phyloP scores from a whole-genome alignment of 2,113 vertebrate species.

The Eulemur rufifrons region DNA sequence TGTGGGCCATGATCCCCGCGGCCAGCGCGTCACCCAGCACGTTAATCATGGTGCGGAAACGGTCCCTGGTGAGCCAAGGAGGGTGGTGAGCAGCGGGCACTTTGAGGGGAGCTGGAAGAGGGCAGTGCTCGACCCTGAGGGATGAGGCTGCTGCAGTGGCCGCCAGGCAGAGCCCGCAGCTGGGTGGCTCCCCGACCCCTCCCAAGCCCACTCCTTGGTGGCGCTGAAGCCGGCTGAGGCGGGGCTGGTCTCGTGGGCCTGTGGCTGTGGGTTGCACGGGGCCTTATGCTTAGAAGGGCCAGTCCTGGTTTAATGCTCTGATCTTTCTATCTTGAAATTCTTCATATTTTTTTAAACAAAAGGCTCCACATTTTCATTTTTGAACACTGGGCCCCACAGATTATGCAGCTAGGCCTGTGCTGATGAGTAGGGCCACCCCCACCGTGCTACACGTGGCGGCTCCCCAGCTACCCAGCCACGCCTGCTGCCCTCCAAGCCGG shows the following conservation, averaged over 20 bases:
- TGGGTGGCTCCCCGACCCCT: not conserved
- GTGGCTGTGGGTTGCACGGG: not conserved
- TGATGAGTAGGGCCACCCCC: too few species aligned
- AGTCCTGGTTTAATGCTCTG: not conserved
- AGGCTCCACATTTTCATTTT: not conserved
- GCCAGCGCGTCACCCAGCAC: slow-evolving; percentile 96
- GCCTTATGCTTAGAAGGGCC: not conserved
- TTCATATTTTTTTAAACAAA: not conserved
- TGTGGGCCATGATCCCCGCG: slow-evolving; percentile 97
- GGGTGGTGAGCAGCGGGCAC: rapidly evolving
- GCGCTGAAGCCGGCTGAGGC: rapidly evolving
- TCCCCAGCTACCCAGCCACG: not conserved
- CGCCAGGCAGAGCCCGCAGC: not conserved
- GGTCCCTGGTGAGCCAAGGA: slow-evolving; percentile 87
- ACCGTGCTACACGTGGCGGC: not conserved
- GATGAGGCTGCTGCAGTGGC: not conserved
- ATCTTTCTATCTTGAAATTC: not conserved
- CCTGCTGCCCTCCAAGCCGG: not conserved
- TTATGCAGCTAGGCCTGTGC: not conserved
- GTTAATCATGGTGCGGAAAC: slow-evolving; percentile 99
- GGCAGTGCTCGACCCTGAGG: not conserved
- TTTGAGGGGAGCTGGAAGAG: not conserved
- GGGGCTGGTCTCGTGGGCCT: rapidly evolving
- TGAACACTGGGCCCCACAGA: not conserved
- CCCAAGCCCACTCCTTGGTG: rapidly evolving